Evolutionary conservation across 2,888 invertebrate species (phyloP), one percentile per base, ranked within the genome.

Genomic region (Myopa testacea): DNA sequence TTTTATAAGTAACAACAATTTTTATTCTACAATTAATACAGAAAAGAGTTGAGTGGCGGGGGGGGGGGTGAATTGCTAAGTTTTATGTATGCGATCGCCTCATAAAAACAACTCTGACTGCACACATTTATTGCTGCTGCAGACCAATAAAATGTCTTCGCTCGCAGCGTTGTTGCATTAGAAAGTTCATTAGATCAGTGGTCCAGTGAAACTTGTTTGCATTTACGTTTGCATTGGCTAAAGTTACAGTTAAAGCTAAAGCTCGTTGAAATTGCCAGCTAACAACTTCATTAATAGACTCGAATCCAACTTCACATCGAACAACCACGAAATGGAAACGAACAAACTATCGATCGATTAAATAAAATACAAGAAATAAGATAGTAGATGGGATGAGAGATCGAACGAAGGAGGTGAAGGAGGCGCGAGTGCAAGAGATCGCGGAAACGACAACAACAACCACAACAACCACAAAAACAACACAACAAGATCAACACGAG

Each of bases 111-210:
- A 37, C 52, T 60, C 50, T 26, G 52, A 63, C 63, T 63, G 50
- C 65, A 74, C 26, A 45, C 45, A 45, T 45, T 45, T 45, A 45
- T 65, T 65, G 38, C 63, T 37, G 65, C n/a, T 74, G 74, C 50
- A 37, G 50, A 50, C 26, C 68, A 75, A 75, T 75, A 75, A 75
- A 73, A 73, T 75, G n/a, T 4, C 34, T 75, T 37, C 12, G 26
- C 19, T 67, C 7, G 37, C 26, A 40, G 7, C 19, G 10, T 45
- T 73, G 16, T 50, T 63, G n/a, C 58, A 75, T 68, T 75, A 68
- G 75, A 75, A 75, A 75, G 75, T 75, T 75, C 75, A 75, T 68
- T 38, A 50, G 74, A 74, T 74, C 74, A 74, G 14, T 65, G 74
- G 52, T 34, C 38, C 19, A 67, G 38, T 26, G 40, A 55, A 65